Evolutionary conservation across 2,888 invertebrate genomes (phyloP).

Genomic region (Drosophila quinaria): DNA sequence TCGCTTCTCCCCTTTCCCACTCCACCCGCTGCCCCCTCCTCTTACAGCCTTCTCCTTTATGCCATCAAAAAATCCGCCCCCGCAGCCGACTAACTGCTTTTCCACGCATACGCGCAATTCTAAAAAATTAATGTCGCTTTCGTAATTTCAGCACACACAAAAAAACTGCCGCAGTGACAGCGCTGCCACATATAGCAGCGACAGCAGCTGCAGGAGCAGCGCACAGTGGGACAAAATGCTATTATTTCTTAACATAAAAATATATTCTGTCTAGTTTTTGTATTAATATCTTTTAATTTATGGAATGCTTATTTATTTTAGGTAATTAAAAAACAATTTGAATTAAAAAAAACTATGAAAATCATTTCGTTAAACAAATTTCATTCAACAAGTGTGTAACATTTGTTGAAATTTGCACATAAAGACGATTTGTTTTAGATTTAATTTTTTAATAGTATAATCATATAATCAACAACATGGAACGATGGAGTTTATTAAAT

Average conservation of each 20-base stretch:
- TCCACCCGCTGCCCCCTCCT: background rate
- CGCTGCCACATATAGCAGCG: constrained; percentile 22
- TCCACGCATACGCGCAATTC: constrained; percentile 77
- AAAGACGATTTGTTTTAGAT: no score
- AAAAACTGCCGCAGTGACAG: constrained; percentile 42
- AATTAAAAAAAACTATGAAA: no score
- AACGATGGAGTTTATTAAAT: no score
- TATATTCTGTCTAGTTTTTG: no score
- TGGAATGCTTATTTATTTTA: no score
- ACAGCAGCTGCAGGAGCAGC: constrained; percentile 3
- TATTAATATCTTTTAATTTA: no score
- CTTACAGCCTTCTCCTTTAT: background rate
- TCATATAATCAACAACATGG: no score
- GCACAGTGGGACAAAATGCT: background rate
- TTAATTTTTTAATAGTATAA: no score
- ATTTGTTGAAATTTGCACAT: no score
- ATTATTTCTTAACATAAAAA: background rate
- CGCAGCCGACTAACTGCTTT: constrained; percentile 48
- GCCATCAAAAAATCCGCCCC: constrained; percentile 1
- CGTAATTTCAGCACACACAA: constrained; percentile 75
- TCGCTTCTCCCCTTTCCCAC: background rate
- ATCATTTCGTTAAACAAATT: no score
- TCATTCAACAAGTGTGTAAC: no score
- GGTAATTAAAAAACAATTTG: no score
- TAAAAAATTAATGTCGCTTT: constrained; percentile 83